Percentiles rank a stretch among this genome's conserved stretches.
These are phyloP conservation scores for Pipistrellus pygmaeus DNA, from an alignment of 2,797 vertebrate genomes.

Conservation along the genomic window DNA sequence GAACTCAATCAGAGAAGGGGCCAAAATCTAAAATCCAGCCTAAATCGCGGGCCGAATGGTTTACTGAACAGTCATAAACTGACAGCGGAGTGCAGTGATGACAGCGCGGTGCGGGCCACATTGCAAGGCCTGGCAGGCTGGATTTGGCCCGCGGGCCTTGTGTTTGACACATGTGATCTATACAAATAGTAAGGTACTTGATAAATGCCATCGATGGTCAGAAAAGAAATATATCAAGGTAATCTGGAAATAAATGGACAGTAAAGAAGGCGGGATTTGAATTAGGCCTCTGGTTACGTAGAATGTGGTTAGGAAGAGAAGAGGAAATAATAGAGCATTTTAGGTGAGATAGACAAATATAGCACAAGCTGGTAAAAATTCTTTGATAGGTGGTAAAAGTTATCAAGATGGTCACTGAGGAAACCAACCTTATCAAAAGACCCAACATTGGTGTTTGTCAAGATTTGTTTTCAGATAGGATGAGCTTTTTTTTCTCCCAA, in stretches of 20 bases:
- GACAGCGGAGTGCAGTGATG: no score
- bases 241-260: neutral
- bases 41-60: no score
- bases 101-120: no score
- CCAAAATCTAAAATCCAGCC: no score
- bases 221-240: neutral
- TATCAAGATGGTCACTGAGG: conserved; percentile 16
- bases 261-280: neutral
- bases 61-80: no score
- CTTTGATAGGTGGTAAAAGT: neutral
- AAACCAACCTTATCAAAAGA: conserved; percentile 25
- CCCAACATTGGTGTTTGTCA: neutral
- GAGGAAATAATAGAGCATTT: neutral
- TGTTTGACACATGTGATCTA: no score
- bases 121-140: no score
- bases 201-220: neutral
- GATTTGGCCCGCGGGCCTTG: no score
- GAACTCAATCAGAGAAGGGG: no score
- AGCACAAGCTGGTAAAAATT: conserved; percentile 6
- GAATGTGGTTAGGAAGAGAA: neutral
- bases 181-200: conserved; percentile 3
- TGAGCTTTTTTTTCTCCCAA: neutral
- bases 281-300: neutral
- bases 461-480: conserved; percentile 11
- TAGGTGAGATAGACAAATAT: neutral